Evolutionary conservation across 2,888 invertebrate species (phyloP).

Genomic region (Ferdinandea cuprea): DNA sequence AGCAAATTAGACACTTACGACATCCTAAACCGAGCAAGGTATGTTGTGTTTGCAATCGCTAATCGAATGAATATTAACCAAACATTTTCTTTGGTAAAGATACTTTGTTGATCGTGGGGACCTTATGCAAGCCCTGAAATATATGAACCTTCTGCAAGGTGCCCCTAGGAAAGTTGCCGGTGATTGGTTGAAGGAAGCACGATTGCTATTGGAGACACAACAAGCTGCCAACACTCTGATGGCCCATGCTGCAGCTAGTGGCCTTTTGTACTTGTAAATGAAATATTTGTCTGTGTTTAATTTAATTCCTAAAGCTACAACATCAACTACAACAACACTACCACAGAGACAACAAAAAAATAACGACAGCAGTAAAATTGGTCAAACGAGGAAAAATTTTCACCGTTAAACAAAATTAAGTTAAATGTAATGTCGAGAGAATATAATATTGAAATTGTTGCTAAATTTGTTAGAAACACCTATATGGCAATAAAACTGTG

Average conservation of each 20-base stretch:
- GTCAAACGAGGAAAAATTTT: not conserved
- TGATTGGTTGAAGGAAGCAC: slow-evolving; percentile 94
- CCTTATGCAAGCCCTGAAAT: slow-evolving; percentile 91
- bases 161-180: slow-evolving; percentile 92
- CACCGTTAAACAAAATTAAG: slow-evolving; percentile 3
- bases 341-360: not conserved
- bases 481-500: slow-evolving; percentile 39
- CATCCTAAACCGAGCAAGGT: slow-evolving; percentile 95
- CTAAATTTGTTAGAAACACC: slow-evolving; percentile 20
- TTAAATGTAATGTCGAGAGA: slow-evolving; percentile 21
- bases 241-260: slow-evolving; percentile 92
- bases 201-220: slow-evolving; percentile 92
- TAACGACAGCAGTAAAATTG: not conserved
- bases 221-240: slow-evolving; percentile 95
- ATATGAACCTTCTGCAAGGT: slow-evolving; percentile 94
- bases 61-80: not conserved
- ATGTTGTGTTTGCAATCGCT: slow-evolving; percentile 61
- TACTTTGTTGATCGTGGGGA: slow-evolving; percentile 95
- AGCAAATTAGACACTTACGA: slow-evolving; percentile 92
- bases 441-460: slow-evolving; percentile 22
- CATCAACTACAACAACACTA: slow-evolving; percentile 20
- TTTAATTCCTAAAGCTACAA: slow-evolving; percentile 23
- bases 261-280: slow-evolving; percentile 82
- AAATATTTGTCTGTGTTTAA: slow-evolving; percentile 35
- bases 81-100: slow-evolving; percentile 84